Evolutionary conservation across 2,888 invertebrate species (phyloP), one percentile per base, ranked within the genome.

Genomic region (Amphipoea oculea): DNA sequence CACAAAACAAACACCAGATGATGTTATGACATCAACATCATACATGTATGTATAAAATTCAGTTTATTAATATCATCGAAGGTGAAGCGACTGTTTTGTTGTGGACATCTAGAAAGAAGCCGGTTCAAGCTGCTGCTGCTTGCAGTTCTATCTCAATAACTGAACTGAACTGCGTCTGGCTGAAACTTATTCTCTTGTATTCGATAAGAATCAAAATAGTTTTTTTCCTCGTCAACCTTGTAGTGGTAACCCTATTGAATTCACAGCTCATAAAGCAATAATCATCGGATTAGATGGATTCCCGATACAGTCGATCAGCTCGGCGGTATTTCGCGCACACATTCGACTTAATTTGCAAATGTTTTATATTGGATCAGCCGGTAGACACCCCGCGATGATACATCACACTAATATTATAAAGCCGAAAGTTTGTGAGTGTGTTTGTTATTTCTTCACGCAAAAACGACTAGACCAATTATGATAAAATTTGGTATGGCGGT

Each of bases 181-280:
- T 62, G 23, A n/a, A 66, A 42, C 42, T n/a, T 67, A 23, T 42
- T 45, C 17, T 14, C 9, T n/a, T 45, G 9, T 9, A 17, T 67
- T 60, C 12, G 42, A 17, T 42, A 29, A 60, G 5, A 48, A 65
- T 73, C 14, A 69, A 54, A 12, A 36, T 36, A 62, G 6, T 29
- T 12, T 5, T 4, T 14, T 51, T 63, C 42, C 23, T 17, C 14
- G 11, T 36, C 20, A n/a, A 29, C 7, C 17, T 36, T 23, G 9
- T 14, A 3, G 42, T 68, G 68, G 3, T 67, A 86, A 69, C 88
- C 88, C 88, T 88, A 81, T 83, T 48, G n/a, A 65, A 57, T 74
- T 82, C 63, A 66, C 81, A 86, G 79, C 78, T 87, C 87, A 78
- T 88, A 87, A 85, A 86, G 73, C 82, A 84, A 82, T 85, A 85